Percentiles rank a stretch among this genome's conserved stretches.
These are phyloP conservation scores for Protodeltote pygarga DNA, from an alignment of 2,888 invertebrate genomes.

Conservation along the genomic window DNA sequence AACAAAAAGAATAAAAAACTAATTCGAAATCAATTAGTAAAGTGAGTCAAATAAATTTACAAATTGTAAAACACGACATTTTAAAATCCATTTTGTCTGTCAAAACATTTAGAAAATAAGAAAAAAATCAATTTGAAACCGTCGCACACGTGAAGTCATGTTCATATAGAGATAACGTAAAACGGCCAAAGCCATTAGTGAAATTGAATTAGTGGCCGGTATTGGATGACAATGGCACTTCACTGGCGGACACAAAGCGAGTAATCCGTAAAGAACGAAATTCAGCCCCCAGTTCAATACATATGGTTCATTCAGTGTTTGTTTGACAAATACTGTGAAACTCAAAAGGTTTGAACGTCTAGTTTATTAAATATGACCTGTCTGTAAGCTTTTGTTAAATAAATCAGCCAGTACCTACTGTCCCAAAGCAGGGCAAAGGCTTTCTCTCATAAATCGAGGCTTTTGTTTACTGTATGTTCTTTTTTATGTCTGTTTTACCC, in stretches of 20 bases:
- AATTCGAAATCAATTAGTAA: no score
- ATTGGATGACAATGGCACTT: constrained; percentile 69
- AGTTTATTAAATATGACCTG: constrained; percentile 29
- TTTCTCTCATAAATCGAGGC: no score
- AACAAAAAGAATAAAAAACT: no score
- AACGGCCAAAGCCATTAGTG: constrained; percentile 67
- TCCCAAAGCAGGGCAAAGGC: no score
- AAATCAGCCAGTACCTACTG: no score
- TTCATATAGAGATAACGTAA: constrained; percentile 43
- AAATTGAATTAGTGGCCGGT: constrained; percentile 72
- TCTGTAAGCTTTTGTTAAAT: constrained; percentile 10
- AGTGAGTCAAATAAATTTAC: not conserved
- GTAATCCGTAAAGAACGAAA: constrained; percentile 57
- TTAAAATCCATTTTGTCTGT: no score
- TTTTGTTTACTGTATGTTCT: constrained; percentile 32
- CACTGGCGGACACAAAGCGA: constrained; percentile 52
- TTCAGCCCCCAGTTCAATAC: constrained; percentile 33
- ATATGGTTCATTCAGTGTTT: constrained; percentile 36
- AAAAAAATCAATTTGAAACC: not conserved
- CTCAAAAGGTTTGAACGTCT: constrained; percentile 37
- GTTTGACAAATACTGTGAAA: constrained; percentile 46
- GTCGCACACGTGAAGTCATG: constrained; percentile 24
- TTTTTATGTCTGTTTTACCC: constrained; percentile 3
- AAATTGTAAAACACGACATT: not conserved
- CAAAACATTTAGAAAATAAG: not conserved